phyloP scores from a whole-genome alignment of 2,888 invertebrate species.

The Acanthacorydalis orientalis region DNA sequence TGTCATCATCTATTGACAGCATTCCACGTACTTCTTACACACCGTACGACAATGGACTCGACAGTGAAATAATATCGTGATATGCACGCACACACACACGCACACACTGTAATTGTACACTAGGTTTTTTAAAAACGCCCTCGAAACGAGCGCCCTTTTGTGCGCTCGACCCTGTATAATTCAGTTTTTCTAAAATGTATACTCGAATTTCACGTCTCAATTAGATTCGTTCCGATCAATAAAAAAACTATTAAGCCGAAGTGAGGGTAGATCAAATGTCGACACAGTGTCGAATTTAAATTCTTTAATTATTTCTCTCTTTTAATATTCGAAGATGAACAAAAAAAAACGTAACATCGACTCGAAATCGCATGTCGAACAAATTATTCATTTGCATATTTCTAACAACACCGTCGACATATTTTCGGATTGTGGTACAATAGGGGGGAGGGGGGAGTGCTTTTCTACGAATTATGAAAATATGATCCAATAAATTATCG shows the following conservation, averaged over 20 bases:
- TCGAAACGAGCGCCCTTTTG: background rate
- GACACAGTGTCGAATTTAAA: too few relatives aligned
- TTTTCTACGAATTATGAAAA: too few relatives aligned
- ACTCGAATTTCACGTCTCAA: constrained; percentile 5
- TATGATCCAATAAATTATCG: too few relatives aligned
- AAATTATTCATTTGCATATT: too few relatives aligned
- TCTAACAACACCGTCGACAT: too few relatives aligned
- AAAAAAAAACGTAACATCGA: too few relatives aligned
- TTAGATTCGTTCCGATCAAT: constrained; percentile 7
- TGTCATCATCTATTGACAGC: background rate
- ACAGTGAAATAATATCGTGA: too few relatives aligned
- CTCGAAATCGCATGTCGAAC: too few relatives aligned
- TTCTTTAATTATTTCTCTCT: too few relatives aligned
- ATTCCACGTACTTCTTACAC: background rate
- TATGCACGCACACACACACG: background rate
- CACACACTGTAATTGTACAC: background rate
- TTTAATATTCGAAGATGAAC: too few relatives aligned
- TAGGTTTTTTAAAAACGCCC: background rate
- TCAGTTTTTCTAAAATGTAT: background rate
- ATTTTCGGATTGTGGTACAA: too few relatives aligned
- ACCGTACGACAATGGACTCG: background rate
- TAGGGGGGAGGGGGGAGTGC: too few relatives aligned
- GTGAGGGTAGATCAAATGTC: background rate
- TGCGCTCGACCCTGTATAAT: background rate
- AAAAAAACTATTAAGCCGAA: constrained; percentile 5